These are phyloP conservation scores for Dufourea novaeangliae DNA, from an alignment of 1,140 invertebrate genomes.

Conservation along the genomic window DNA sequence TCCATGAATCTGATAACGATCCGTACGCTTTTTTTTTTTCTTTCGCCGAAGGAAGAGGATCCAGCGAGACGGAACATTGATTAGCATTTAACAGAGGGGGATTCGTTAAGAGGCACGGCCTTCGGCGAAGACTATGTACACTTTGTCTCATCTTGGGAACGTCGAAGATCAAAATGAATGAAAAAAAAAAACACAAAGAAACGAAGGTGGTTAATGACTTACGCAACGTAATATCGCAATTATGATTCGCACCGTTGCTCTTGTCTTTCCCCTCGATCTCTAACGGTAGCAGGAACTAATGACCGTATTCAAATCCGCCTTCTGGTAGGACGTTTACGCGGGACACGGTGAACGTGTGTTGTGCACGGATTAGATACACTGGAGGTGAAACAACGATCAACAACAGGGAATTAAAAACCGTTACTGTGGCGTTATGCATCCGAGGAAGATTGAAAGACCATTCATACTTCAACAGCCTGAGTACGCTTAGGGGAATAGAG, in stretches of 20 bases:
- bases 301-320: slow-evolving; percentile 51
- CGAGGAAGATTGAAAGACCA: too few relatives aligned
- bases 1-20: not conserved
- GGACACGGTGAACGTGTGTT: not conserved
- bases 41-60: too few relatives aligned
- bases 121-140: not conserved
- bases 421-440: too few relatives aligned
- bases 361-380: not conserved
- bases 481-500: too few relatives aligned
- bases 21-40: too few relatives aligned
- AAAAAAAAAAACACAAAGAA: not conserved
- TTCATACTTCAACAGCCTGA: too few relatives aligned
- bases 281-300: slow-evolving; percentile 60
- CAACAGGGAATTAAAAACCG: too few relatives aligned
- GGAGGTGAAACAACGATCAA: not conserved
- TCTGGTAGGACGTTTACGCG: slow-evolving; percentile 13
- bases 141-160: slow-evolving; percentile 29
- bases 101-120: not conserved
- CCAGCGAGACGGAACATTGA: not conserved
- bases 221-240: slow-evolving; percentile 50
- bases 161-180: slow-evolving; percentile 24
- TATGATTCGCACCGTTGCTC: slow-evolving; percentile 47
- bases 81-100: not conserved
- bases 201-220: slow-evolving; percentile 31
- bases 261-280: slow-evolving; percentile 50